A percentile compares a stretch with the other conserved stretches of the same genome.
Conservation (phyloP, 1,140 invertebrate genomes). For the Drosophila santomea region DNA sequence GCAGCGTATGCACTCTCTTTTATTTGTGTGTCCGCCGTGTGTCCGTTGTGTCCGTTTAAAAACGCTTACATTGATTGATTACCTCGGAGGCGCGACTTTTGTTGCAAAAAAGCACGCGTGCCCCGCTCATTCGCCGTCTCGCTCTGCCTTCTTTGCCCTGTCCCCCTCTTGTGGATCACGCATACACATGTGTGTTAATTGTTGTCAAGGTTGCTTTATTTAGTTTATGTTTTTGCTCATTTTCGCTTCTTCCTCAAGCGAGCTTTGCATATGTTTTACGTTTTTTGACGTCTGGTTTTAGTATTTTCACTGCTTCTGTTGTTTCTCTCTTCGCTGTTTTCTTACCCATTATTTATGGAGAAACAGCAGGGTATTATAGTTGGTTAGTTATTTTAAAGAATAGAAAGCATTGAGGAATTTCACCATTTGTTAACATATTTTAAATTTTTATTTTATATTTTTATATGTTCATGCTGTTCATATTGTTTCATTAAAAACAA, state of each 20-base stretch:
- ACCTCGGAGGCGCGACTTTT: constrained; percentile 74
- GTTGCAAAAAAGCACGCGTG: constrained; percentile 62
- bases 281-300: constrained; percentile 51
- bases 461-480: too few species aligned
- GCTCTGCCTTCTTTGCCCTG: neutral
- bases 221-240: constrained; percentile 60
- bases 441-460: too few species aligned
- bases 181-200: constrained; percentile 62
- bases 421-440: too few species aligned
- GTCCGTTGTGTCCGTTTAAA: constrained; percentile 40
- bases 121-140: constrained; percentile 11
- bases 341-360: neutral
- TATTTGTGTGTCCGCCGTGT: neutral
- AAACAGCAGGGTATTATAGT: neutral
- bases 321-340: constrained; percentile 14
- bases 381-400: neutral
- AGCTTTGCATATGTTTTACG: constrained; percentile 59
- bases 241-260: constrained; percentile 34
- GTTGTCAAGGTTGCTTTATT: constrained; percentile 78
- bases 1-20: constrained; percentile 20
- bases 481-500: too few species aligned
- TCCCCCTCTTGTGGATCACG: constrained; percentile 6
- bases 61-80: constrained; percentile 81
- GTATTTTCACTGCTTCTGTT: constrained; percentile 21
- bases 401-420: too few species aligned